Base-by-base conservation (phyloP, 92 coral and sea anemone genomes). In the Isaurus tuberculatus region DNA sequence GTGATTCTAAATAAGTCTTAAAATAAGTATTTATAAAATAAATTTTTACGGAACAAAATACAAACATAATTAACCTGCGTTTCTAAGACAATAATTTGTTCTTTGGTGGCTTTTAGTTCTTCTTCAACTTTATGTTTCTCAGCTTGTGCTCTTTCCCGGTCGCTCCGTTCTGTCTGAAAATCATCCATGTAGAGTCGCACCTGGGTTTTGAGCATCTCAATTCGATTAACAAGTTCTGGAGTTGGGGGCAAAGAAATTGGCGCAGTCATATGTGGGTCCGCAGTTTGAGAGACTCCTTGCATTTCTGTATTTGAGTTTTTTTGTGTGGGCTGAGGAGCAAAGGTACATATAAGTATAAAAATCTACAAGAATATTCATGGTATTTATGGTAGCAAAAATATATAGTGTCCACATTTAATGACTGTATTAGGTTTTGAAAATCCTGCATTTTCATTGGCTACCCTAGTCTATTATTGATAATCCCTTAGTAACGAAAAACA, bases 181-280 rank as follows among this genome's bases (percentile, higher is more conserved):
- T 96, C 99, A 67, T 94, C 98, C 33, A 94, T 95, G 69, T 96
- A 94, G 51, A 94, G 89, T 3, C 98, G 83, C 25, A 96, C 79
- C 86, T 96, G 99, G 33, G 95, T 91, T 53, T 96, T 96, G 75
- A 96, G 75, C 70, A 94, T 94, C 73, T 93, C 97, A 68, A 95
- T 93, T 66, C 91, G 97, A 37, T 90, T 94, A 0, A 86, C 81
- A 6, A 85, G 79, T 67, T 86, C 90, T 9, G 91, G 70, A 30
- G 91, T 83, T 29, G 83, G 79, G 28, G 72, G 78, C 11, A 85
- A 86, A 5, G 81, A 53, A 68, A 51, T 6, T 49, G 68, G 83
- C 1, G 69, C 83, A 72, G 86, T 73, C 33, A 20, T 16, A 1
- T 5, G 7, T 32, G 33, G 70, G 66, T 43, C 34, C 4, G 43